These are phyloP conservation scores for Hetaerina americana DNA, from an alignment of 1,140 invertebrate species.

Conservation along the genomic window DNA sequence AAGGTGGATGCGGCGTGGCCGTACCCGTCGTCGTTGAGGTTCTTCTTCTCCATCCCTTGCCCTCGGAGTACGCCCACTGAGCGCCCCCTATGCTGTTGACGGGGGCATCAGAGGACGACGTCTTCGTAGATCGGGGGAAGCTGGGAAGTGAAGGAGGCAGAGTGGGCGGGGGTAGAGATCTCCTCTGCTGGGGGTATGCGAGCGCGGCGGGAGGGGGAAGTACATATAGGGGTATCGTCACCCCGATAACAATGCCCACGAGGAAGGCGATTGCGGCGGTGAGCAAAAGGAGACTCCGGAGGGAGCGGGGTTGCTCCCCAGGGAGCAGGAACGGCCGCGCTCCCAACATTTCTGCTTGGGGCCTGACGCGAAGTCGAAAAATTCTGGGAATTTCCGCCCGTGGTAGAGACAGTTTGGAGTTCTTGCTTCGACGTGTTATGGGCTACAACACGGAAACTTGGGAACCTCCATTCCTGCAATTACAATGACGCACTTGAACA, in stretches of 20 bases:
- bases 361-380: no score
- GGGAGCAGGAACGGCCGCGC: background rate
- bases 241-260: slow-evolving; percentile 3
- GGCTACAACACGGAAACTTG: no score
- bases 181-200: background rate
- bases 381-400: no score
- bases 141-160: background rate
- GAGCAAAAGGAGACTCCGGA: background rate
- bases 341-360: background rate
- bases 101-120: background rate
- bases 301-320: background rate
- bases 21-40: background rate
- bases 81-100: background rate
- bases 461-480: no score
- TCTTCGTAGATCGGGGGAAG: background rate
- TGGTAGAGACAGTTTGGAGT: no score
- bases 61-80: background rate
- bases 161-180: background rate
- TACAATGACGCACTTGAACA: no score
- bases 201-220: background rate
- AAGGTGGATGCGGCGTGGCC: background rate
- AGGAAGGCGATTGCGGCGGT: slow-evolving; percentile 2
- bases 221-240: background rate
- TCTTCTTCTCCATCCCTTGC: background rate
- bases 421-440: no score